These are phyloP conservation scores for Muraenolepis orangiensis DNA, from an alignment of 2,797 vertebrate genomes.

Conservation along the genomic window DNA sequence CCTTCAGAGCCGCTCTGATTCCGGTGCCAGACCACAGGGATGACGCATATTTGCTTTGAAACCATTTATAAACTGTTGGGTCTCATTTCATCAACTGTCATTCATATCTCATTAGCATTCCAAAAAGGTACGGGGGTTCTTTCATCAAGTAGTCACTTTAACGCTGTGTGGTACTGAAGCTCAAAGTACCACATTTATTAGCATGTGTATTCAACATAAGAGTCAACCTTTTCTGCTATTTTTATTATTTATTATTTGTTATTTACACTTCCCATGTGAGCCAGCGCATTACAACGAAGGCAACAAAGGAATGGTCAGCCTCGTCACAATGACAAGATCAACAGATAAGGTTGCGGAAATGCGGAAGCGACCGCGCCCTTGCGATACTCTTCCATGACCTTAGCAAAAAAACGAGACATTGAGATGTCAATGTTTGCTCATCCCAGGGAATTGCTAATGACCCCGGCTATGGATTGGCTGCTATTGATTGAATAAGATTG, in stretches of 20 bases:
- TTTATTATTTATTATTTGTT: too few species aligned
- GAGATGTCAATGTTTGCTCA: conserved; percentile 2
- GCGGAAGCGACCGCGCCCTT: background rate
- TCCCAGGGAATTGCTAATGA: background rate
- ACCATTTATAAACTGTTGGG: conserved; percentile 20
- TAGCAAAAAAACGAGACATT: background rate
- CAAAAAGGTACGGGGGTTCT: conserved; percentile 6
- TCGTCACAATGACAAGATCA: background rate
- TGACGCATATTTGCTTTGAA: conserved; percentile 25
- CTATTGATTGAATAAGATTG: conserved; percentile 11
- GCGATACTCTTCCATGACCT: background rate
- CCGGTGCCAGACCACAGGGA: background rate
- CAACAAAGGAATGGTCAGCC: background rate
- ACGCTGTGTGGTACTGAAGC: background rate
- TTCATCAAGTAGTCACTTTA: background rate
- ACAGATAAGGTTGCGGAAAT: background rate
- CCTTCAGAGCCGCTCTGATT: background rate
- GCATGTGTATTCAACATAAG: background rate
- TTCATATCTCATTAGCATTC: conserved; percentile 25
- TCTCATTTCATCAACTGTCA: conserved; percentile 31
- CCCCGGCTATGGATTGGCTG: background rate
- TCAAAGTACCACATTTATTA: background rate
- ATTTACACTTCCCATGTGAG: background rate
- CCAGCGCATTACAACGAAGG: background rate
- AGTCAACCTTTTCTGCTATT: background rate